Evolutionary conservation across 2,113 vertebrate genomes (phyloP), one percentile per base, ranked within the genome.

Genomic region (Gallinago jamesoni): DNA sequence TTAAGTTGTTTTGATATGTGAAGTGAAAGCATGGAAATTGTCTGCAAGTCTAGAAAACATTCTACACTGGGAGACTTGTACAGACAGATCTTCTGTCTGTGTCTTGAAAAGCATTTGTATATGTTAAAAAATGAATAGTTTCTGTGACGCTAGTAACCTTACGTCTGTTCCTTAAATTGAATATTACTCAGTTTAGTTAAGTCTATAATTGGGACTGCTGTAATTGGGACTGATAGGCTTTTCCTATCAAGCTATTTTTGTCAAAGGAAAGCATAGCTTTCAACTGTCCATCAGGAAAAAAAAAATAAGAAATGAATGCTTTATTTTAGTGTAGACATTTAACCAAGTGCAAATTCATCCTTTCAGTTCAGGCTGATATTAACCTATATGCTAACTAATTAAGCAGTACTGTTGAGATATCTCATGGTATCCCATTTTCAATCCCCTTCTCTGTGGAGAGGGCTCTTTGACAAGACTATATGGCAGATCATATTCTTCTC

Each of bases 361-460:
- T 57, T 84, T 62, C 56, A n/a, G 6, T 83, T 79, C 57, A 62
- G 52, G 35, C 39, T 15, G 24, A 52, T 56, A 66, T 10, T 60
- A 66, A 37, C 10, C 12, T 70, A 4, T 14, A 9, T 37, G 27
- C 52, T 84, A 79, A 43, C 28, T 75, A 24, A 30, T 30, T 35
- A 35, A 3, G 3, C 2, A 3, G 8, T 11, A 4, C 20, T 43
- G 6, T 3, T 78, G 55, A 80, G 6, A 3, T 39, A 48, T 13
- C 28, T 76, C 17, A 23, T 33, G n/a, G 11, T 21, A 68, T 24
- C 20, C 28, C 16, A 20, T 64, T 72, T 84, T 78, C 56, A 41
- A 0, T 56, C 4, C 10, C 14, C 3, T 24, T 30, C 37, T 84
- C 60, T 55, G 30, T 67, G 37, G 52, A 73, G 45, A 23, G 17